phyloP scores from a whole-genome alignment of 2,888 invertebrate genomes.

The Euzetes globulus region DNA sequence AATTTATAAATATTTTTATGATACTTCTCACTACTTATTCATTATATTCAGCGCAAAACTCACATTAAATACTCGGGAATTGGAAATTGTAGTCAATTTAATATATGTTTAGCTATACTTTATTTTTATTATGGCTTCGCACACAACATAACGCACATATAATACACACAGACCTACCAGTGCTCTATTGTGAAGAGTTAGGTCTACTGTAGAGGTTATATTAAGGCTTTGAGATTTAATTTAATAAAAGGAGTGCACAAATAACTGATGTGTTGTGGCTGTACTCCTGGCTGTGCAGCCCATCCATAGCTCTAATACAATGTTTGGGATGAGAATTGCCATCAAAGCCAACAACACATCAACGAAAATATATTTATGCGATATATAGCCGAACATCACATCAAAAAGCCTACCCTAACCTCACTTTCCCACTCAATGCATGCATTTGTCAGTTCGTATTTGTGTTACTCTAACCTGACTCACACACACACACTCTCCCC shows the following conservation, averaged over 20 bases:
- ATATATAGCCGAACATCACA: neutral
- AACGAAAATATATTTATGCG: neutral
- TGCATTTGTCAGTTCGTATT: slow-evolving; percentile 16
- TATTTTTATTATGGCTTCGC: neutral
- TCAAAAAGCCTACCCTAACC: neutral
- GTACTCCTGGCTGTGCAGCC: neutral
- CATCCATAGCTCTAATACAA: too few relatives aligned
- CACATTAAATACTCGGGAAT: neutral
- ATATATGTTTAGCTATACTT: neutral
- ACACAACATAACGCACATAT: neutral
- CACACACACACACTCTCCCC: neutral
- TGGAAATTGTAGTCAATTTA: neutral
- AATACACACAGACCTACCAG: neutral
- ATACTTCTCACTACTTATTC: neutral
- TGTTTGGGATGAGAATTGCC: slow-evolving; percentile 4
- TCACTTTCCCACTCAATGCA: neutral
- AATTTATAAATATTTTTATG: neutral
- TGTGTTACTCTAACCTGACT: slow-evolving; percentile 1
- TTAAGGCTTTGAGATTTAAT: neutral
- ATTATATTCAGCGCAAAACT: neutral
- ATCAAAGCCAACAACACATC: neutral
- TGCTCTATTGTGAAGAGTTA: neutral
- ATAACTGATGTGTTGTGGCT: neutral
- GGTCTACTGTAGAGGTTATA: neutral
- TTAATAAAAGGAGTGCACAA: neutral